Percentiles rank a stretch among this genome's conserved stretches.
Conservation (phyloP, 2,797 vertebrate species). For the Sus cebifrons region DNA sequence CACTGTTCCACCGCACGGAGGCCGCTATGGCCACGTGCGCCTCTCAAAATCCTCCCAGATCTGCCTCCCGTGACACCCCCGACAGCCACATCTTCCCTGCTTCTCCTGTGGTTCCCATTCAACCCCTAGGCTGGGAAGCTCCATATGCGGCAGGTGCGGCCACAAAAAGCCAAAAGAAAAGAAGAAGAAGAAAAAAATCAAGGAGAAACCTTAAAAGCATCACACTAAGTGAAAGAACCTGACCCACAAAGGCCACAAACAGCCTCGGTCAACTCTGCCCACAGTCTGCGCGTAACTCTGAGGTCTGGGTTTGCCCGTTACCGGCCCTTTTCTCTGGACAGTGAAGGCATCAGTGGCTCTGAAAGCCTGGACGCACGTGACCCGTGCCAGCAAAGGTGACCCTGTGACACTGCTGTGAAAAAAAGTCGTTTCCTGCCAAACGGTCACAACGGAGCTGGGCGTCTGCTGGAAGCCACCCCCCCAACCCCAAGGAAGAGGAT, state of each 20-base stretch:
- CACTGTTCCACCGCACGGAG: fast-evolving
- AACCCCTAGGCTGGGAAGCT: no score
- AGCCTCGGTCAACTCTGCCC: not conserved
- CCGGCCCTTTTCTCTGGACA: not conserved
- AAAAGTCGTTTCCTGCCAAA: slow-evolving; percentile 62
- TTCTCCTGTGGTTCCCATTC: not conserved
- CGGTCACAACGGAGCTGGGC: slow-evolving; percentile 59
- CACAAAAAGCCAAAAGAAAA: no score
- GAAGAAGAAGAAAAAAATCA: no score
- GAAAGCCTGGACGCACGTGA: not conserved
- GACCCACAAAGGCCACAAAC: fast-evolving
- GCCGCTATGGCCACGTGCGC: not conserved
- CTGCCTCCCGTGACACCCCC: not conserved
- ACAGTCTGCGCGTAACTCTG: fast-evolving
- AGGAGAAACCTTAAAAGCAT: no score
- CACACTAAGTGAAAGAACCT: no score
- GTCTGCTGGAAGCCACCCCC: slow-evolving; percentile 59
- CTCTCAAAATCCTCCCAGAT: not conserved
- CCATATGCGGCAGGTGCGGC: not conserved
- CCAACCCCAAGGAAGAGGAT: slow-evolving; percentile 41
- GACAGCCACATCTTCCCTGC: not conserved
- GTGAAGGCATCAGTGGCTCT: not conserved
- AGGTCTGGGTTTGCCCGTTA: not conserved
- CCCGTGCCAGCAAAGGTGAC: not conserved
- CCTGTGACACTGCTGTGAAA: not conserved